Percentiles rank a stretch among this genome's conserved stretches.
Conservation (phyloP, 2,113 vertebrate species). For the Menidia beryllina region DNA sequence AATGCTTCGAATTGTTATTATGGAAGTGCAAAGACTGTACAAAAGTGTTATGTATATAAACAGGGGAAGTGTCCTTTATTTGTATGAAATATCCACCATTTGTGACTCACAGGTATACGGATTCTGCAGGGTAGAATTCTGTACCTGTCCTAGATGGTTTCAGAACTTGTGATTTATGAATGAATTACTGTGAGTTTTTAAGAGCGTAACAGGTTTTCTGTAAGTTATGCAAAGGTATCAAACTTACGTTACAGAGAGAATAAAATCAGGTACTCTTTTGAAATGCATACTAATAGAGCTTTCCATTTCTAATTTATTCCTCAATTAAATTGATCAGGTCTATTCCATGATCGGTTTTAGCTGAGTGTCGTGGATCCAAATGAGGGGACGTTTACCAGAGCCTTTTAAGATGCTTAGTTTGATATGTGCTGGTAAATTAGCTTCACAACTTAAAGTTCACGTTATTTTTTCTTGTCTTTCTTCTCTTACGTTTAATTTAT, state of each 20-base stretch:
- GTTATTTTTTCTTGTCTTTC: conserved; percentile 65
- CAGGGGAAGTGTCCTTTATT: conserved; percentile 81
- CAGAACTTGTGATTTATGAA: conserved; percentile 77
- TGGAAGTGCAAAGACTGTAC: conserved; percentile 78
- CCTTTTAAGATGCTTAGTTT: conserved; percentile 67
- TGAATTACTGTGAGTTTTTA: conserved; percentile 83
- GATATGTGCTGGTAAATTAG: conserved; percentile 64
- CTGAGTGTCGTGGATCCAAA: conserved; percentile 64
- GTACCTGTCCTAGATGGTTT: conserved; percentile 73
- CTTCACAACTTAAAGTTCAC: conserved; percentile 67
- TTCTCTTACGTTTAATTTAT: conserved; percentile 80
- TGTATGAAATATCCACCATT: conserved; percentile 77
- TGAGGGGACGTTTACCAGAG: conserved; percentile 47
- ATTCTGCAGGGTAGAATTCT: conserved; percentile 87
- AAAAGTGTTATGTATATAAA: conserved; percentile 85
- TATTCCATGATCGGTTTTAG: conserved; percentile 57
- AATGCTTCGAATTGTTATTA: conserved; percentile 59
- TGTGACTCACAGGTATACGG: conserved; percentile 75
- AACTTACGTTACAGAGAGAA: conserved; percentile 70
- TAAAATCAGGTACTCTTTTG: conserved; percentile 84
- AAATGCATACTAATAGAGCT: conserved; percentile 75
- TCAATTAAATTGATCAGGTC: conserved; percentile 67
- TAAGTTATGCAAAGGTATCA: conserved; percentile 82
- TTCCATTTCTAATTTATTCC: conserved; percentile 83
- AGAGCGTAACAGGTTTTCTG: conserved; percentile 74